Conservation (phyloP, 2,113 vertebrate species). For the Seriola dumerili region DNA sequence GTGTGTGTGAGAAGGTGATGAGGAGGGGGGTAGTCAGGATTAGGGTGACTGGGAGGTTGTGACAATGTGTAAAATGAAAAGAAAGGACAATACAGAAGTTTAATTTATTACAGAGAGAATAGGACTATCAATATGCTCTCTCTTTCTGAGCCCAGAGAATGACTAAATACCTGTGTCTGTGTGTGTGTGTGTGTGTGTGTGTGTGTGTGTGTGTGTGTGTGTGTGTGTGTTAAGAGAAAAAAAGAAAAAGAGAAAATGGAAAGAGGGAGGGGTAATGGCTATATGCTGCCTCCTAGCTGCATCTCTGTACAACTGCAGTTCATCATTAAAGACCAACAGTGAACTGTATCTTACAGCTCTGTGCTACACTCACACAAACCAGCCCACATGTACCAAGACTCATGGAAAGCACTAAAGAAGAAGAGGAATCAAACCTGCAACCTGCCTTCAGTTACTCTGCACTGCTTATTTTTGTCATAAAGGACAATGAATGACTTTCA, state of each 20-base stretch:
- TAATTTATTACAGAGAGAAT: slow-evolving; percentile 88
- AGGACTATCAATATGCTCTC: slow-evolving; percentile 85
- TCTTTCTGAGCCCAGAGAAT: slow-evolving; percentile 72
- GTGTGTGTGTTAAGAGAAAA: not conserved
- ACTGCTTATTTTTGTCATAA: not conserved
- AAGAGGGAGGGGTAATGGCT: slow-evolving; percentile 67
- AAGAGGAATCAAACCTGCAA: slow-evolving; percentile 1
- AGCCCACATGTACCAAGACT: not conserved
- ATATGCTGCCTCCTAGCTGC: slow-evolving; percentile 84
- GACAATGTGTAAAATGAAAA: slow-evolving; percentile 89
- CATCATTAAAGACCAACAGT: not conserved
- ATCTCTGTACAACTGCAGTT: slow-evolving; percentile 41
- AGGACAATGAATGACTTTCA: not conserved
- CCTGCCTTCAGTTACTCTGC: not conserved
- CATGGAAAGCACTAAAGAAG: not conserved
- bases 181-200: slow-evolving; percentile 29
- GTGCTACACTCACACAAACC: not conserved
- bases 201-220: not conserved
- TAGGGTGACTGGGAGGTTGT: slow-evolving; percentile 86
- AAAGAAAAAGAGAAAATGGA: slow-evolving; percentile 8
- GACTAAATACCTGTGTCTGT: slow-evolving; percentile 72
- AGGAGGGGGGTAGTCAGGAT: slow-evolving; percentile 49
- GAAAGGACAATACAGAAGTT: slow-evolving; percentile 83
- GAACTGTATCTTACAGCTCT: not conserved
- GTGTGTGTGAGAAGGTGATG: slow-evolving; percentile 22